These are phyloP conservation scores for Hippoglossus hippoglossus DNA, from an alignment of 2,797 vertebrate genomes.

Conservation along the genomic window DNA sequence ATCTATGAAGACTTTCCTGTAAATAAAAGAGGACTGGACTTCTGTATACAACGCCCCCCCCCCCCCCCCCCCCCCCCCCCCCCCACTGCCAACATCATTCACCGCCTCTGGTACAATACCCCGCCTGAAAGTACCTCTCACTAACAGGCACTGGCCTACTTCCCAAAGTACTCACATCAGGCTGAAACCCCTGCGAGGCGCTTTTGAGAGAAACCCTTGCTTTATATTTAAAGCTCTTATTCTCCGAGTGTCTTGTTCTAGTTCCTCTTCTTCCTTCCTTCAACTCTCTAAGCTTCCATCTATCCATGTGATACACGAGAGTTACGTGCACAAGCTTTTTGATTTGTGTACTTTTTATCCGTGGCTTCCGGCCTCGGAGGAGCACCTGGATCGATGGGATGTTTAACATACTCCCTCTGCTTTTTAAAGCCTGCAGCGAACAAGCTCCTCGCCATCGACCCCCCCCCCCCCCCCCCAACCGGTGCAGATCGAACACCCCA, in stretches of 20 bases:
- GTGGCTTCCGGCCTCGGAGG: conserved; percentile 49
- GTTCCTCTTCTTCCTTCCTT: conserved; percentile 23
- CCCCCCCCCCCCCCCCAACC: conserved; percentile 60
- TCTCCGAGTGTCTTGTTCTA: conserved; percentile 27
- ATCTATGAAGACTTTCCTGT: not conserved
- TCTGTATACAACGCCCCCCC: not conserved
- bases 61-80: not conserved
- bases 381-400: conserved; percentile 68
- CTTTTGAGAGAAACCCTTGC: conserved; percentile 30
- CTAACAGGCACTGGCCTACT: conserved; percentile 49
- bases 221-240: conserved; percentile 39
- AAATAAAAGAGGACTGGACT: conserved; percentile 1
- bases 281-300: conserved; percentile 26
- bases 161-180: conserved; percentile 43
- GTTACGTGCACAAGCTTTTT: conserved; percentile 41
- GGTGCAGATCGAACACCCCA: conserved; percentile 42
- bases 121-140: not conserved
- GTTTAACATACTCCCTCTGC: conserved; percentile 78
- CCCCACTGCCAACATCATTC: conserved; percentile 5
- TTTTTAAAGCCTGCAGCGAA: conserved; percentile 69
- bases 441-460: conserved; percentile 68
- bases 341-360: conserved; percentile 45
- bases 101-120: conserved; percentile 15
- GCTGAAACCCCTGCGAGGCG: conserved; percentile 27
- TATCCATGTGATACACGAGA: conserved; percentile 31